Evolutionary conservation across 2,888 invertebrate genomes (phyloP).

Genomic region (Agonum fuliginosum): DNA sequence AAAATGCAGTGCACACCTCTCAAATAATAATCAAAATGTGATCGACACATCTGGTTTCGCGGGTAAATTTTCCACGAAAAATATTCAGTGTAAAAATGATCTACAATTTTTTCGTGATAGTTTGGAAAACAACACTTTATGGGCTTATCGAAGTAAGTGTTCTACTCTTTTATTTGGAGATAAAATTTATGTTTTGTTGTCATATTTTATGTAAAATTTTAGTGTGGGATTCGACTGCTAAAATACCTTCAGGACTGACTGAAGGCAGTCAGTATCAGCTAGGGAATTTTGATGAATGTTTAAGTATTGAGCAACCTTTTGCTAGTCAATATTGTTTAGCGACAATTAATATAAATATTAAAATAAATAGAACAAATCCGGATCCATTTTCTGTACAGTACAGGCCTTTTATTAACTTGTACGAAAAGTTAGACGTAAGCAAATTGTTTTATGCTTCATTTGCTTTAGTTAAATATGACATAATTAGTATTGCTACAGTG

Average conservation of each 20-base stretch:
- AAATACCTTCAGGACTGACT: conserved; percentile 75
- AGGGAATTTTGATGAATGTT: conserved; percentile 79
- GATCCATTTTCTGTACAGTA: conserved; percentile 68
- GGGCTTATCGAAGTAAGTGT: conserved; percentile 55
- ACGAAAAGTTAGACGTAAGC: conserved; percentile 69
- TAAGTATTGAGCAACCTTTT: conserved; percentile 70
- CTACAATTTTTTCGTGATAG: conserved; percentile 21
- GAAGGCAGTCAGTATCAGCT: conserved; percentile 77
- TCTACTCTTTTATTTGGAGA: background rate
- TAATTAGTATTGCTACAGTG: too few relatives aligned
- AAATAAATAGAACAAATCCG: conserved; percentile 63
- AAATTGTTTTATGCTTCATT: too few relatives aligned
- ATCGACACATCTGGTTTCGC: conserved; percentile 3
- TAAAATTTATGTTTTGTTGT: conserved; percentile 4
- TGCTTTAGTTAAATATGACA: background rate
- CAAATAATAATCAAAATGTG: too few relatives aligned
- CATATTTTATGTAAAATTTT: too few relatives aligned
- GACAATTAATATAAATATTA: conserved; percentile 66
- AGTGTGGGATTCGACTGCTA: conserved; percentile 80
- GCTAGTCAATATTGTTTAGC: conserved; percentile 71
- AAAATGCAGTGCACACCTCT: too few relatives aligned
- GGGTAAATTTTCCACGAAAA: conserved; percentile 8
- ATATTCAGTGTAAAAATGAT: conserved; percentile 29
- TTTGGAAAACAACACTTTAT: conserved; percentile 46
- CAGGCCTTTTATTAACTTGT: conserved; percentile 67